These are phyloP conservation scores for Protonibea diacanthus DNA, from an alignment of 2,797 vertebrate species.

Conservation along the genomic window DNA sequence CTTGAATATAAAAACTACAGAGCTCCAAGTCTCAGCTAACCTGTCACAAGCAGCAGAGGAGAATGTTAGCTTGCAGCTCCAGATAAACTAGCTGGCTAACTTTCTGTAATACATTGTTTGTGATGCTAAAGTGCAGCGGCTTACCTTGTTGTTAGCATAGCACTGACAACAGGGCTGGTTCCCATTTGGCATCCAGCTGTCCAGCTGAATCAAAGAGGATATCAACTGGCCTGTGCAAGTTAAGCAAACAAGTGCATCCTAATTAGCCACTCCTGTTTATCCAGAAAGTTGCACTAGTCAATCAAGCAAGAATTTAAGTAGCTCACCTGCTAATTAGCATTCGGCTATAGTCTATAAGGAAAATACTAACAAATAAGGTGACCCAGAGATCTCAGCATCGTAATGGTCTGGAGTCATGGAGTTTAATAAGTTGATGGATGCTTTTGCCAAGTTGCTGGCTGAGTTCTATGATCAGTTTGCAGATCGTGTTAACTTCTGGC, in stretches of 20 bases:
- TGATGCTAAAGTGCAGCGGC: not conserved
- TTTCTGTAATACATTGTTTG: not conserved
- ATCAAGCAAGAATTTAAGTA: not conserved
- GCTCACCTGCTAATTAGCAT: not conserved
- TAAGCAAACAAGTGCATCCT: not conserved
- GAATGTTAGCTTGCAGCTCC: not conserved
- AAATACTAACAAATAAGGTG: not conserved
- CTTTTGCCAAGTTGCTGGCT: not conserved
- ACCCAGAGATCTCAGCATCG: not conserved
- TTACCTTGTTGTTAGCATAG: not conserved
- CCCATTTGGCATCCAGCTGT: too few relatives aligned
- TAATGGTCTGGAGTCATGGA: not conserved
- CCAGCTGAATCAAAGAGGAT: not conserved
- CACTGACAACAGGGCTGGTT: too few relatives aligned
- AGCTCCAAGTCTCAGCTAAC: not conserved
- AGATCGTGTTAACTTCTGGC: not conserved
- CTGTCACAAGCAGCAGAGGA: not conserved
- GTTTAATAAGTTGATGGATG: conserved; percentile 6
- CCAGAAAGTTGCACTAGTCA: not conserved
- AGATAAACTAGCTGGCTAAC: not conserved
- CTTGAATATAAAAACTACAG: not conserved
- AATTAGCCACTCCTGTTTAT: not conserved
- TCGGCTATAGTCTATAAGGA: not conserved
- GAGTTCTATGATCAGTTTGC: not conserved
- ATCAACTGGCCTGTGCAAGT: not conserved